Evolutionary conservation across 2,113 vertebrate species (phyloP).

Genomic region (Grus americana): DNA sequence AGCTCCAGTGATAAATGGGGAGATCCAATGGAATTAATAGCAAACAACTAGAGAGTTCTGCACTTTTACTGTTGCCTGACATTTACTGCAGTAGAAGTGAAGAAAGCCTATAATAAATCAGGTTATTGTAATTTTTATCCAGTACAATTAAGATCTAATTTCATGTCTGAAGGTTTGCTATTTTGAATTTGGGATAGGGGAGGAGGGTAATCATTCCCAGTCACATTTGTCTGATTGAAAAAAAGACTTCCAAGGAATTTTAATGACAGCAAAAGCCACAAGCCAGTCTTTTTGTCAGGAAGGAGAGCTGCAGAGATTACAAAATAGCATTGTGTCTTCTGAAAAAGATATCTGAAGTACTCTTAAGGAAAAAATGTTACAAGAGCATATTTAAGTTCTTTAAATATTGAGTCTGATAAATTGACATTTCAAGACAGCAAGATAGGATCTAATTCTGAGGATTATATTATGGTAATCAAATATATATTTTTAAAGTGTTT

Average conservation of each 20-base stretch:
- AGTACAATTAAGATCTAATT: conserved; percentile 20
- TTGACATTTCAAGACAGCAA: not conserved
- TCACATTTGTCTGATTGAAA: not conserved
- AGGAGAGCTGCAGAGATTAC: not conserved
- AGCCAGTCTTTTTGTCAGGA: not conserved
- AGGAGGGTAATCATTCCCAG: not conserved
- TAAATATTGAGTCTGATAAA: not conserved
- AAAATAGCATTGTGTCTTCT: not conserved
- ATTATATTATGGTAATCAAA: not conserved
- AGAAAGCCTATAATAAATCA: conserved; percentile 15
- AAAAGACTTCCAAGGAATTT: not conserved
- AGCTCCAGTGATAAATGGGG: not conserved
- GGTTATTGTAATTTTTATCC: not conserved
- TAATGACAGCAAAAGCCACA: not conserved
- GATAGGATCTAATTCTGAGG: not conserved
- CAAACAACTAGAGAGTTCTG: not conserved
- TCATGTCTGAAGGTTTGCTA: not conserved
- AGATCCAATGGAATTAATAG: not conserved
- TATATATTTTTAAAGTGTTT: not conserved
- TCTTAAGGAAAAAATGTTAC: not conserved
- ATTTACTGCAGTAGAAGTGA: conserved; percentile 18
- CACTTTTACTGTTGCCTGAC: not conserved
- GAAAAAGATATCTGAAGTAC: not conserved
- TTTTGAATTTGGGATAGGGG: not conserved
- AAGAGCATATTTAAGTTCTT: not conserved